phyloP scores from a whole-genome alignment of 2,797 vertebrate genomes.

The Crypturellus tataupa region DNA sequence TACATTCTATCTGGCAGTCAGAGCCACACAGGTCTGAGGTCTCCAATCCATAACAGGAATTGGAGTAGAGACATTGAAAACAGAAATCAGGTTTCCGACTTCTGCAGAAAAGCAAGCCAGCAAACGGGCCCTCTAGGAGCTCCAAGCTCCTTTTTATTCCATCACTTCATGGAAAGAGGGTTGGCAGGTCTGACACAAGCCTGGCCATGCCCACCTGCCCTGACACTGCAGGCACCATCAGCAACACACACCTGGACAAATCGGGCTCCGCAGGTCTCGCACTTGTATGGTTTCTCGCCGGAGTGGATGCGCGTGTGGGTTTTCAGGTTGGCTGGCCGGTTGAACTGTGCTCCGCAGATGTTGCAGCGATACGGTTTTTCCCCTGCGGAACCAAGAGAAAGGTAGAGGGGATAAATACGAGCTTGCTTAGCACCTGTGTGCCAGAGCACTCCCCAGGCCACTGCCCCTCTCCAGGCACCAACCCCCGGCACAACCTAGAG shows the following conservation, averaged over 20 bases:
- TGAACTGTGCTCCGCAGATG: conserved; percentile 98
- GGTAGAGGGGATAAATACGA: not conserved
- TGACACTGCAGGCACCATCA: not conserved
- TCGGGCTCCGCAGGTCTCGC: conserved; percentile 96
- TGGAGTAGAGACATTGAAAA: not conserved
- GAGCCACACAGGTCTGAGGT: rapidly evolving
- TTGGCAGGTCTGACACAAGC: too few relatives aligned
- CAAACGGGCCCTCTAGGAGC: rapidly evolving
- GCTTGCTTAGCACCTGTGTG: not conserved
- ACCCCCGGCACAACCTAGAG: not conserved
- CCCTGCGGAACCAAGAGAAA: conserved; percentile 79
- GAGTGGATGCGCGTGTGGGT: conserved; percentile 99
- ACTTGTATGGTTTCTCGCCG: conserved; percentile 99
- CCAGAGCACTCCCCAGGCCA: rapidly evolving
- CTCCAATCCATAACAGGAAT: not conserved
- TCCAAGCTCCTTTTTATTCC: not conserved
- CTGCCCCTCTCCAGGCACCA: not conserved
- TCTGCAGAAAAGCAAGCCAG: not conserved
- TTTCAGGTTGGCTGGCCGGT: conserved; percentile 98
- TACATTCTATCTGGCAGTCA: not conserved
- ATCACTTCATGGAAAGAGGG: too few relatives aligned
- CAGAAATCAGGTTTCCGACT: not conserved
- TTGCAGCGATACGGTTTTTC: conserved; percentile 99
- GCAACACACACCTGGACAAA: conserved; percentile 90
- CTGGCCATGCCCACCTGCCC: not conserved